phyloP scores from a whole-genome alignment of 2,113 vertebrate species.

The Brienomyrus longianalis region DNA sequence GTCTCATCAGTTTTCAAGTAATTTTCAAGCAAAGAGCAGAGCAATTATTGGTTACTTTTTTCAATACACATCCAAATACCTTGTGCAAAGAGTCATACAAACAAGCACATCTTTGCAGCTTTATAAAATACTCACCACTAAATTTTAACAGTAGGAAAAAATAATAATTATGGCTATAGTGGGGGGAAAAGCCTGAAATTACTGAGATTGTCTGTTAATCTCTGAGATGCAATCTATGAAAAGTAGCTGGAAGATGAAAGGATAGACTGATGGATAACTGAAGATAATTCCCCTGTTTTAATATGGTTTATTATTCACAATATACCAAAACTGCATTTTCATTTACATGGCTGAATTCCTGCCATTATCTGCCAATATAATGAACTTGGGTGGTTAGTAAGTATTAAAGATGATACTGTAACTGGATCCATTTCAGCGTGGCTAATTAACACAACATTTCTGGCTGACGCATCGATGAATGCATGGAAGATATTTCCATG shows the following conservation, averaged over 20 bases:
- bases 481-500: not conserved
- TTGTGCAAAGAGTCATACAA: not conserved
- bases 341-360: not conserved
- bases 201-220: not conserved
- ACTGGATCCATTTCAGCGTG: not conserved
- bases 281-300: not conserved
- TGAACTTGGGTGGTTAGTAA: not conserved
- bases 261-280: not conserved
- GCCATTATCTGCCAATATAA: not conserved
- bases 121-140: not conserved
- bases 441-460: conserved; percentile 1
- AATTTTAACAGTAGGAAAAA: not conserved
- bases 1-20: not conserved
- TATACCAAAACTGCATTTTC: not conserved
- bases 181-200: not conserved
- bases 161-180: not conserved
- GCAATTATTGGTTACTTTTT: not conserved
- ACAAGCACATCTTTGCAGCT: not conserved
- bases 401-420: not conserved
- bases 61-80: conserved; percentile 3
- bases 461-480: not conserved
- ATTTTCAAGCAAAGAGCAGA: not conserved
- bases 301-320: not conserved
- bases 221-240: not conserved
- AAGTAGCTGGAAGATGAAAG: not conserved